Percentiles rank a stretch among this genome's conserved stretches.
Conservation (phyloP, 1,140 invertebrate species). For the Tyrophagus putrescentiae region DNA sequence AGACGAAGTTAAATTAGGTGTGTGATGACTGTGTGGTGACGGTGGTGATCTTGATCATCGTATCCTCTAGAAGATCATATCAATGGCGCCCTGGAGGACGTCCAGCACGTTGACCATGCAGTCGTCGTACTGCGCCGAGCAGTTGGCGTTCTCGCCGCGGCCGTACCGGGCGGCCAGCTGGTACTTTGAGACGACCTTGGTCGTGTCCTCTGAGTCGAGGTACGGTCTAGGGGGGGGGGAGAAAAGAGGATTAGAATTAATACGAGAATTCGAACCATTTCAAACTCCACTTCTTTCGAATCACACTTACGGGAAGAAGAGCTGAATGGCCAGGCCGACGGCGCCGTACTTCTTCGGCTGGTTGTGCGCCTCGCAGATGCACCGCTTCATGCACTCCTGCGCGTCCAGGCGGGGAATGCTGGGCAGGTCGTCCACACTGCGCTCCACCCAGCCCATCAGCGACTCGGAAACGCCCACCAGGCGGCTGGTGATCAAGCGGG, state of each 20-base stretch:
- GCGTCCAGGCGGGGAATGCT: constrained; percentile 29
- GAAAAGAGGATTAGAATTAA: constrained; percentile 2
- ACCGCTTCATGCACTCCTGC: constrained; percentile 31
- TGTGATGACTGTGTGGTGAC: no score
- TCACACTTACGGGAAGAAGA: constrained; percentile 32
- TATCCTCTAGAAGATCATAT: constrained; percentile 26
- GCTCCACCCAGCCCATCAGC: constrained; percentile 28
- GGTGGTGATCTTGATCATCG: no score
- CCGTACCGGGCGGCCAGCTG: constrained; percentile 31
- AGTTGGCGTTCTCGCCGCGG: constrained; percentile 29
- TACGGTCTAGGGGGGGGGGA: constrained; percentile 25
- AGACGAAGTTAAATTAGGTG: no score
- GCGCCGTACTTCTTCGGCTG: constrained; percentile 31
- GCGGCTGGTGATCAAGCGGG: constrained; percentile 17
- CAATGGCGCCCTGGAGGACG: constrained; percentile 26
- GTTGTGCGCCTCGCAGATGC: constrained; percentile 31
- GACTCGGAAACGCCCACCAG: constrained; percentile 24
- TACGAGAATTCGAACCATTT: neutral
- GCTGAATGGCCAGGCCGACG: constrained; percentile 29
- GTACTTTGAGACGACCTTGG: constrained; percentile 30
- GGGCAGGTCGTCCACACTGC: constrained; percentile 28
- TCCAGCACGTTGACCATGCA: constrained; percentile 31
- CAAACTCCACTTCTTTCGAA: neutral
- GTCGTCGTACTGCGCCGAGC: constrained; percentile 29
- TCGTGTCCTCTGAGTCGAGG: constrained; percentile 24